Percentiles rank a stretch among this genome's conserved stretches.
Conservation (phyloP, 2,888 invertebrate genomes). For the Hymenopus coronatus region DNA sequence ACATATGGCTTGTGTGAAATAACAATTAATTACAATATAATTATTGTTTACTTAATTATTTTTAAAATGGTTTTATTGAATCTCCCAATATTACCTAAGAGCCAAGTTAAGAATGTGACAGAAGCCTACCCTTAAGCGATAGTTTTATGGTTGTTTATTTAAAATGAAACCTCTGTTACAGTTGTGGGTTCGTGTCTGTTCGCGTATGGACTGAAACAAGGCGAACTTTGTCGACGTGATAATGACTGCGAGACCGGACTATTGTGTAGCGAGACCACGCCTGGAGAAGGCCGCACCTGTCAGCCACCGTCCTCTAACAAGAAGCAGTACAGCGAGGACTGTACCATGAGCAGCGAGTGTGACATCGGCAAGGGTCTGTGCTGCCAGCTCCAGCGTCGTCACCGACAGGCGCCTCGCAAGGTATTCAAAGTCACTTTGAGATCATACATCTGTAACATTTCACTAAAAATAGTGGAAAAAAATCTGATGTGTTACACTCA, state of each 20-base stretch:
- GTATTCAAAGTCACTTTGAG: constrained; percentile 50
- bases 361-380: constrained; percentile 82
- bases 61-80: too few relatives aligned
- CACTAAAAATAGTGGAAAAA: too few relatives aligned
- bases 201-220: constrained; percentile 71
- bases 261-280: constrained; percentile 65
- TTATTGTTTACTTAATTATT: too few relatives aligned
- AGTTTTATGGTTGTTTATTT: too few relatives aligned
- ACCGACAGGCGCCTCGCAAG: constrained; percentile 81
- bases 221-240: constrained; percentile 78
- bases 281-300: constrained; percentile 63
- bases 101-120: too few relatives aligned
- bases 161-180: constrained; percentile 41
- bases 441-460: too few relatives aligned
- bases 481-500: too few relatives aligned
- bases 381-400: constrained; percentile 82
- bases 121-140: too few relatives aligned
- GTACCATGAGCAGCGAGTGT: constrained; percentile 78
- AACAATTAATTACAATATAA: too few relatives aligned
- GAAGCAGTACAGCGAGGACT: constrained; percentile 80
- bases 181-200: constrained; percentile 65
- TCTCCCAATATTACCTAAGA: too few relatives aligned
- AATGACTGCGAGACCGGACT: constrained; percentile 82
- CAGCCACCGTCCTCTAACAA: constrained; percentile 72
- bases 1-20: too few relatives aligned